A percentile compares a stretch with the other conserved stretches of the same genome.
Conservation (phyloP, 1,140 invertebrate genomes). For the Wasmannia auropunctata region DNA sequence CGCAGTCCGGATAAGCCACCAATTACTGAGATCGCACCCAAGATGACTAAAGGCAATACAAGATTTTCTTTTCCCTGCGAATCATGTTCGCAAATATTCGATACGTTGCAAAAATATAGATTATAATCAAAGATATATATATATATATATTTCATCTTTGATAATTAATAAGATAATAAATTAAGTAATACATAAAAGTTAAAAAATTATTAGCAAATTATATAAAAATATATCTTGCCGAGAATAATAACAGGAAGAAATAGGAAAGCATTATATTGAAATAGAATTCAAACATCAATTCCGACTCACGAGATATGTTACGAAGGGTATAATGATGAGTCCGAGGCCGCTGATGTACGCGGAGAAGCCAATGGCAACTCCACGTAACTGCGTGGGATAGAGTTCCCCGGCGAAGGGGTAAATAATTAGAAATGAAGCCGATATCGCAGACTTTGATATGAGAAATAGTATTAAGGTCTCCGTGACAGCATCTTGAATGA, state of each 20-base stretch:
- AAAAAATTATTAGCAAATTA: background rate
- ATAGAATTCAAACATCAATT: background rate
- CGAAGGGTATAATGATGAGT: conserved; percentile 95
- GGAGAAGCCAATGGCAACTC: conserved; percentile 94
- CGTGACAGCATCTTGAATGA: conserved; percentile 89
- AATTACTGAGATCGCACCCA: conserved; percentile 91
- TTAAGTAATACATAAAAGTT: background rate
- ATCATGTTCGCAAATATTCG: conserved; percentile 49
- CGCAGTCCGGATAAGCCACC: conserved; percentile 92
- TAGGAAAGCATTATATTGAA: background rate
- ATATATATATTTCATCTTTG: background rate
- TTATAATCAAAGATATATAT: background rate
- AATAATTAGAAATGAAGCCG: conserved; percentile 95
- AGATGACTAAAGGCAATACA: conserved; percentile 92
- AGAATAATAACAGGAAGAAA: background rate
- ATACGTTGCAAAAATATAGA: background rate
- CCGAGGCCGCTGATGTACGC: conserved; percentile 95
- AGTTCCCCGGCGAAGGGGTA: conserved; percentile 96
- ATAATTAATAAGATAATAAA: background rate
- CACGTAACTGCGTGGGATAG: conserved; percentile 94
- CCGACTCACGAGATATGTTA: conserved; percentile 92
- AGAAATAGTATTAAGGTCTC: conserved; percentile 92
- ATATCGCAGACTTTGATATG: conserved; percentile 95
- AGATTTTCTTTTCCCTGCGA: conserved; percentile 92
- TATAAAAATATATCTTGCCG: background rate